Percentiles rank a stretch among this genome's conserved stretches.
These are phyloP conservation scores for Heteronetta atricapilla DNA, from an alignment of 2,113 vertebrate genomes.

Conservation along the genomic window DNA sequence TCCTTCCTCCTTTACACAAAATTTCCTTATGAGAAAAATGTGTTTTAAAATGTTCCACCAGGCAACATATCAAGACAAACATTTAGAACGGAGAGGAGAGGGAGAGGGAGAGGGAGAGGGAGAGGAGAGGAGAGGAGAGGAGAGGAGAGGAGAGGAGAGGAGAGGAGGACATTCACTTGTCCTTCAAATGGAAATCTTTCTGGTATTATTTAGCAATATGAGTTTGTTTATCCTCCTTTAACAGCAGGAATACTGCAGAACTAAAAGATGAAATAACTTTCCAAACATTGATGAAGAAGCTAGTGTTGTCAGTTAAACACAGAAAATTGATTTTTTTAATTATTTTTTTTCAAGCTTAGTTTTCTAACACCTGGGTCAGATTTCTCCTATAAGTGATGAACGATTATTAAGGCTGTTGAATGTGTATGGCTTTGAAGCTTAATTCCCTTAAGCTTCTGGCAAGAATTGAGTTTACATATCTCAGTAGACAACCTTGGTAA, in stretches of 20 bases:
- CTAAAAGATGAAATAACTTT: background rate
- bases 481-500: background rate
- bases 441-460: background rate
- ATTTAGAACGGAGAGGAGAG: too few species aligned
- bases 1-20: background rate
- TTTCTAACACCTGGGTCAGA: background rate
- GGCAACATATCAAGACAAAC: background rate
- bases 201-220: background rate
- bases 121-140: too few species aligned
- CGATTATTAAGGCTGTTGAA: background rate
- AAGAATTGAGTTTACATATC: background rate
- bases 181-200: accelerated
- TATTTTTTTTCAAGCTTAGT: background rate
- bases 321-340: background rate
- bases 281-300: background rate
- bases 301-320: background rate
- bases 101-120: too few species aligned
- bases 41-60: background rate
- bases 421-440: background rate
- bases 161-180: background rate
- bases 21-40: background rate
- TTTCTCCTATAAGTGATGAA: background rate
- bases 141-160: background rate
- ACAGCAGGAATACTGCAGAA: background rate
- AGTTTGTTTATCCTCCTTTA: background rate